phyloP scores from a whole-genome alignment of 2,797 vertebrate genomes.

The Limosa lapponica region DNA sequence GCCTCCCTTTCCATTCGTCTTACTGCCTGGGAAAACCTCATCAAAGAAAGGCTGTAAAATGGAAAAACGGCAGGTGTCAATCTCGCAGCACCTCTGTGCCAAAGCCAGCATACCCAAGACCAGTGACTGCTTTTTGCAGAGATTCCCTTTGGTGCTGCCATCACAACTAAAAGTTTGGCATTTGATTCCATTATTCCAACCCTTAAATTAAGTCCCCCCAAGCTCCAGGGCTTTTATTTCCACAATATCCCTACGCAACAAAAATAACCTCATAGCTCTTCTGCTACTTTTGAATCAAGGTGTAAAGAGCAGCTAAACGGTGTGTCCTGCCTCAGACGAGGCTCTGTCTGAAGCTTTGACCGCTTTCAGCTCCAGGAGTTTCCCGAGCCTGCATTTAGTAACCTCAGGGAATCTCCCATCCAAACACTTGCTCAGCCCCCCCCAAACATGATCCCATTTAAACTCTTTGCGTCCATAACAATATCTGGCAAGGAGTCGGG shows the following conservation, averaged over 20 bases:
- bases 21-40: neutral
- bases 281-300: fast-evolving
- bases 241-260: neutral
- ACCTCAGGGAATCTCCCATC: neutral
- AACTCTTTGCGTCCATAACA: neutral
- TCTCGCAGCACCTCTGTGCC: neutral
- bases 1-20: neutral
- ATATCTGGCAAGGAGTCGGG: fast-evolving
- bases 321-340: fast-evolving
- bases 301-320: neutral
- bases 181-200: neutral
- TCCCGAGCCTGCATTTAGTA: neutral
- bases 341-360: neutral
- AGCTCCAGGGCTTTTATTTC: neutral
- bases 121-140: neutral
- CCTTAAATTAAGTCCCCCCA: neutral
- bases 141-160: neutral
- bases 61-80: fast-evolving
- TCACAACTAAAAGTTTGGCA: neutral
- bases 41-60: neutral
- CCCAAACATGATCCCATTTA: neutral
- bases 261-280: neutral
- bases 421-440: neutral
- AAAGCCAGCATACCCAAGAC: neutral
- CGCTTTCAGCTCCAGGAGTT: neutral